Evolutionary conservation across 2,797 vertebrate genomes (phyloP), one percentile per base, ranked within the genome.

Genomic region (Danio tinwini): DNA sequence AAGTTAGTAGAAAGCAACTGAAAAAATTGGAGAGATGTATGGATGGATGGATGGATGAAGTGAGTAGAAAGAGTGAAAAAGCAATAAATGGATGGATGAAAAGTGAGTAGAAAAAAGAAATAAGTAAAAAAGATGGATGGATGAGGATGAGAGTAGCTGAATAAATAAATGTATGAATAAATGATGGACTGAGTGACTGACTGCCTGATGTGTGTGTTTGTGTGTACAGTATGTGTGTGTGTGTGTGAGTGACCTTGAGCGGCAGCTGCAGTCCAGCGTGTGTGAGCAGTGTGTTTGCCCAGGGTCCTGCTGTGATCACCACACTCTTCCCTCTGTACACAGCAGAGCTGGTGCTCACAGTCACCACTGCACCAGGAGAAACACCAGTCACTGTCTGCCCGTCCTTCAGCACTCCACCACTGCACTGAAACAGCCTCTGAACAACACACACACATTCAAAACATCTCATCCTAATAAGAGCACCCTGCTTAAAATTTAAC

Each of bases 281-380:
- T 13, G 85, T 83, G 74, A 98, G 88, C 0, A 99, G 82, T 61
- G 9, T 84, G 37, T 94, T 92, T 0, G 95, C 89, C 98, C 98
- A 99, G 3, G 97, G 88, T 80, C 97, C 98, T 0, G 93, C 95
- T 0, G 97, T 89, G 82, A 98, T 92, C 87, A 97, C 89, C 81
- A 99, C 52, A 50, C 88, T 93, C 49, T 89, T 92, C 4, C 96
- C 92, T 82, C 56, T 89, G 90, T 97, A 96, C 67, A 85, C 88
- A 13, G 89, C 88, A 0, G 84, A 81, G 0, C 87, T 83, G 62
- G 96, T 97, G 49, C 90, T 92, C 80, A 99, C 91, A 0, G 86
- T 92, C 75, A 97, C 88, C 5, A 85, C 47, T 0, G 85, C 76
- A 11, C 97, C 97, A 0, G 98, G 96, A 11, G 90, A 83, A 61